These are phyloP conservation scores for Diadema setosum DNA, from an alignment of 35 echinoderm and acorn worm species.

Conservation along the genomic window DNA sequence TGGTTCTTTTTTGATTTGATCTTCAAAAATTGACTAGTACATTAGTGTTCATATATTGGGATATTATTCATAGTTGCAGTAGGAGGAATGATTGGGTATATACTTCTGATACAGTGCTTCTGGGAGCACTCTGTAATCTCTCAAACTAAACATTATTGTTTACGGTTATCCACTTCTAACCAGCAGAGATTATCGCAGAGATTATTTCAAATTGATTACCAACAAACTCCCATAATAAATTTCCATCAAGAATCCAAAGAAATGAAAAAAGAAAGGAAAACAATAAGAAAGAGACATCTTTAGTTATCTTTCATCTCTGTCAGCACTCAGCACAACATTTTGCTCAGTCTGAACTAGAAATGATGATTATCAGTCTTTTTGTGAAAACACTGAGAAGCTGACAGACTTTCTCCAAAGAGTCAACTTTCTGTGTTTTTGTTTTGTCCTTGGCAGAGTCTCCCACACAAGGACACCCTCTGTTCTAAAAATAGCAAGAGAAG, in stretches of 20 bases:
- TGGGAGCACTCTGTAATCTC: too few relatives aligned
- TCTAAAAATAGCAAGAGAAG: not conserved
- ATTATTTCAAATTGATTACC: too few relatives aligned
- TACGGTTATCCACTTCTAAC: too few relatives aligned
- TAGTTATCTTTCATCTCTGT: not conserved
- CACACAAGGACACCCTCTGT: not conserved
- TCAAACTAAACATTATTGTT: too few relatives aligned
- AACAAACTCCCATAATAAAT: not conserved
- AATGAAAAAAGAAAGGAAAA: not conserved
- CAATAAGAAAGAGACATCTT: not conserved
- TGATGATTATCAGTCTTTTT: not conserved
- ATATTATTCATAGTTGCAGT: too few relatives aligned
- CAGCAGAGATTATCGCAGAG: too few relatives aligned
- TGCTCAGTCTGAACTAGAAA: not conserved
- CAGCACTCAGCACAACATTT: not conserved
- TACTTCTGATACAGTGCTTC: too few relatives aligned
- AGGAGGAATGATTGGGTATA: too few relatives aligned
- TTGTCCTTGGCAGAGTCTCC: not conserved
- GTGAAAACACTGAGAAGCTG: not conserved
- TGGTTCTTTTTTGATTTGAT: too few relatives aligned
- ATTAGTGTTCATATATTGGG: too few relatives aligned
- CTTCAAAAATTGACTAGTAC: too few relatives aligned
- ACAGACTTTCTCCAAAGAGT: not conserved
- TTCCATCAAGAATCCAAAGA: not conserved
- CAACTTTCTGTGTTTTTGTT: not conserved